These are phyloP conservation scores for Noctua comes DNA, from an alignment of 2,888 invertebrate species.

Conservation along the genomic window DNA sequence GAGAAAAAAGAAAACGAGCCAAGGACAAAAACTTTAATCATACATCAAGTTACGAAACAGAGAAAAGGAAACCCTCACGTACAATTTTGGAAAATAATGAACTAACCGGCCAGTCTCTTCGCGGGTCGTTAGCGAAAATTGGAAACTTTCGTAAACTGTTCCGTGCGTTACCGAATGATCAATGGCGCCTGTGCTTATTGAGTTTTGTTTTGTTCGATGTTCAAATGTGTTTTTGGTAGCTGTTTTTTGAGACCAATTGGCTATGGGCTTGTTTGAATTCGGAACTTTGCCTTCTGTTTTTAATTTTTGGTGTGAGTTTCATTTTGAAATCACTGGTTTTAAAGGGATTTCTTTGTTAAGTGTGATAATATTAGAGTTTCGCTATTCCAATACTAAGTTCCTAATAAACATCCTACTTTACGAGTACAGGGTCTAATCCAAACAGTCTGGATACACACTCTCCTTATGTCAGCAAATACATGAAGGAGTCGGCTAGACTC, in stretches of 20 bases:
- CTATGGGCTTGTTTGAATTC: conserved; percentile 38
- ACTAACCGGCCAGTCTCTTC: conserved; percentile 82
- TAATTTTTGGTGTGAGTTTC: background rate
- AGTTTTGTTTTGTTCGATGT: conserved; percentile 70
- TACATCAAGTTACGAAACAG: conserved; percentile 68
- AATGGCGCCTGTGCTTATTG: conserved; percentile 73
- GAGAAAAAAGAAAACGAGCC: conserved; percentile 61
- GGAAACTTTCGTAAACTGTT: conserved; percentile 73
- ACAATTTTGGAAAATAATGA: conserved; percentile 87
- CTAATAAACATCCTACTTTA: conserved; percentile 39
- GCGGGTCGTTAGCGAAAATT: conserved; percentile 84
- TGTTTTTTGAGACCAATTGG: conserved; percentile 47
- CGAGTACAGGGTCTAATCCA: conserved; percentile 52
- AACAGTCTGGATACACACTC: conserved; percentile 62
- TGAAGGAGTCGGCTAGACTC: conserved; percentile 49
- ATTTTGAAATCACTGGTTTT: background rate
- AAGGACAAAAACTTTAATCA: conserved; percentile 79
- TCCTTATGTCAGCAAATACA: conserved; percentile 59
- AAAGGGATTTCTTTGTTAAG: background rate
- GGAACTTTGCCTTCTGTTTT: conserved; percentile 20
- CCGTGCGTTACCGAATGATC: conserved; percentile 78
- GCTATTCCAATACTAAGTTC: conserved; percentile 6
- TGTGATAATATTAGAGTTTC: background rate
- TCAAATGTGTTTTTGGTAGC: conserved; percentile 58
- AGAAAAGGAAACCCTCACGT: conserved; percentile 69